Base-by-base conservation (phyloP, 1,140 invertebrate species). In the Hylaeus volcanicus region DNA sequence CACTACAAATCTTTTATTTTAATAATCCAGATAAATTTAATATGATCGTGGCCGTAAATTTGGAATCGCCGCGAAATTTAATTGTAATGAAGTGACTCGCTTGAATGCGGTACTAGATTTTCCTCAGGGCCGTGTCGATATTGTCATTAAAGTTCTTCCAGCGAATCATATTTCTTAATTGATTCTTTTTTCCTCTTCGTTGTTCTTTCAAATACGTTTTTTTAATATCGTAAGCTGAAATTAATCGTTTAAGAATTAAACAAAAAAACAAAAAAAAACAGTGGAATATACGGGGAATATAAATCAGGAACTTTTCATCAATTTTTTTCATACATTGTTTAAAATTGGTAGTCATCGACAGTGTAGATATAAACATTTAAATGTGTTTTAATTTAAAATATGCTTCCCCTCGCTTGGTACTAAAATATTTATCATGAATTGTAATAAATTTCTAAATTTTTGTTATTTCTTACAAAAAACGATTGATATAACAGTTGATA, bases 11-110 rank as follows among this genome's bases (percentile, higher is more conserved):
- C 6, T 64, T 48, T 8, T 45, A 55, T 41, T 66, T 65, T 53
- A 82, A 79, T 79, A 68, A 83, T 75, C n/a, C 9, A 48, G 37
- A 58, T 26, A 64, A 60, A 58, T 82, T 64, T 69, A 15, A 11
- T 43, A n/a, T 0, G 3, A 37, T 39, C 2, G 3, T 6, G 3
- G 6, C 37, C 26, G 11, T 0, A 1, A 8, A 53, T 56, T 56
- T 51, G 9, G 1, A 8, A 26, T 55, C 11, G 37, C 12, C 8
- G 4, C 12, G 5, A 5, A 66, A 66, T 61, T 65, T 60, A 15
- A 64, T 60, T 4, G 14, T 12, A 41, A 12, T 65, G 45, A 85
- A 85, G 75, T 82, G 26, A 66, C 75, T 83, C 83, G 58, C 83
- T 86, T 86, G 85, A 45, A 12, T 51, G 39, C 45, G 45, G 84